These are phyloP conservation scores for Euura lappo DNA, from an alignment of 1,140 invertebrate species.

Conservation along the genomic window DNA sequence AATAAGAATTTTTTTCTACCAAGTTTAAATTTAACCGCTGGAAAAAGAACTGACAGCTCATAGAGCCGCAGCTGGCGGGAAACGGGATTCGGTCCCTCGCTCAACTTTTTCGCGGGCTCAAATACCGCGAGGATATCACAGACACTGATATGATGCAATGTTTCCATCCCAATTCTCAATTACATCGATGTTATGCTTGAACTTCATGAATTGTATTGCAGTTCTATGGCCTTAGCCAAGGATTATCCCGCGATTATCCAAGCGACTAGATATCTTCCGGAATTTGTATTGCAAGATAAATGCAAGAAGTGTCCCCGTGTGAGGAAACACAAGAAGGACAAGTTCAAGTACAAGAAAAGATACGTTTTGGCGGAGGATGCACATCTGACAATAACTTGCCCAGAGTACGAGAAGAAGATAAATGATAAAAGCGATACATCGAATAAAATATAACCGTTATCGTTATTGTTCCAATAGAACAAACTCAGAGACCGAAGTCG, in stretches of 20 bases:
- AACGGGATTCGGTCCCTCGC: neutral
- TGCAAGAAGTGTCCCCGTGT: slow-evolving; percentile 54
- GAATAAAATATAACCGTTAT: neutral
- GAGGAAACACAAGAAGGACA: slow-evolving; percentile 51
- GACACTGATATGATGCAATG: no score
- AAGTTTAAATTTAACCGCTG: neutral
- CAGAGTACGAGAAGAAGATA: slow-evolving; percentile 48
- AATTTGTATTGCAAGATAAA: slow-evolving; percentile 56
- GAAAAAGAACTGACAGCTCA: neutral
- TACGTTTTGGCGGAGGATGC: slow-evolving; percentile 59
- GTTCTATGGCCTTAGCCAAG: slow-evolving; percentile 51
- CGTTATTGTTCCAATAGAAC: slow-evolving; percentile 42
- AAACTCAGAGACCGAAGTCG: slow-evolving; percentile 49
- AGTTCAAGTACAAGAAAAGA: slow-evolving; percentile 59
- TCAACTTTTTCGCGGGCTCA: no score
- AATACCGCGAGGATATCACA: no score
- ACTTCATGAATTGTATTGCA: slow-evolving; percentile 34
- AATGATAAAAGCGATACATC: neutral
- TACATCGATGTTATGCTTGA: no score
- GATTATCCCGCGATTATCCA: slow-evolving; percentile 57
- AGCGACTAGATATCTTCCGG: slow-evolving; percentile 56
- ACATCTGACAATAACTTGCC: slow-evolving; percentile 60
- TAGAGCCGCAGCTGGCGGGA: neutral
- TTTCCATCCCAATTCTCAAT: no score
- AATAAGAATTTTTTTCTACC: neutral